These are phyloP conservation scores for Seira ritae DNA, from an alignment of 2,888 invertebrate genomes.

Conservation along the genomic window DNA sequence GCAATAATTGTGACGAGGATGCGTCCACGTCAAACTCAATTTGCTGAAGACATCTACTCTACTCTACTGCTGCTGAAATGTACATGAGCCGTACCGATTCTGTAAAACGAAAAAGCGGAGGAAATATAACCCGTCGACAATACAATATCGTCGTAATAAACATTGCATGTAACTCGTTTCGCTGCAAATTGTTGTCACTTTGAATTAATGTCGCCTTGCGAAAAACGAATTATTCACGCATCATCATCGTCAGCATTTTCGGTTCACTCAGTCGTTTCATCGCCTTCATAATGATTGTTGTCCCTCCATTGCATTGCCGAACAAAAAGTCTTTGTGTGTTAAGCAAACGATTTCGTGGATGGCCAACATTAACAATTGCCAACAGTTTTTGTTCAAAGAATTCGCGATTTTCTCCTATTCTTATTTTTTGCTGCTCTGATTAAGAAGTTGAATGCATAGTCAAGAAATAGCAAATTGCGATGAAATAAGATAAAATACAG, in stretches of 20 bases:
- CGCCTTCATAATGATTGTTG: background rate
- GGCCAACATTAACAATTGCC: too few relatives aligned
- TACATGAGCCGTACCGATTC: too few relatives aligned
- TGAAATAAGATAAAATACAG: background rate
- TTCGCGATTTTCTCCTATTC: slow-evolving; percentile 6
- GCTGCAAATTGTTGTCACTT: slow-evolving; percentile 30
- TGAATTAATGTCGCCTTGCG: slow-evolving; percentile 14
- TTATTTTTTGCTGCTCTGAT: slow-evolving; percentile 59
- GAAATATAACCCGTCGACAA: background rate
- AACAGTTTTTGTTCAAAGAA: too few relatives aligned
- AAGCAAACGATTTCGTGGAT: too few relatives aligned
- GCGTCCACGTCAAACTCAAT: too few relatives aligned
- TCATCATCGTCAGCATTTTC: slow-evolving; percentile 58
- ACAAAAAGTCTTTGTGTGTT: too few relatives aligned
- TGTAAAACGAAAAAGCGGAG: slow-evolving; percentile 1
- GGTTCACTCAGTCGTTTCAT: slow-evolving; percentile 57
- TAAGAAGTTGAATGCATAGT: slow-evolving; percentile 51
- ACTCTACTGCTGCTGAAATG: too few relatives aligned
- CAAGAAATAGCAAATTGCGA: background rate
- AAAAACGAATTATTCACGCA: slow-evolving; percentile 56
- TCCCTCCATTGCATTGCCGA: too few relatives aligned
- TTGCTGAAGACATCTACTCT: too few relatives aligned
- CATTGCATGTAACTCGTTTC: too few relatives aligned
- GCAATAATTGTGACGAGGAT: too few relatives aligned
- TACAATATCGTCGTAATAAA: slow-evolving; percentile 1